These are phyloP conservation scores for Microcebus ravelobensis DNA, from an alignment of 2,113 vertebrate species.

Conservation along the genomic window DNA sequence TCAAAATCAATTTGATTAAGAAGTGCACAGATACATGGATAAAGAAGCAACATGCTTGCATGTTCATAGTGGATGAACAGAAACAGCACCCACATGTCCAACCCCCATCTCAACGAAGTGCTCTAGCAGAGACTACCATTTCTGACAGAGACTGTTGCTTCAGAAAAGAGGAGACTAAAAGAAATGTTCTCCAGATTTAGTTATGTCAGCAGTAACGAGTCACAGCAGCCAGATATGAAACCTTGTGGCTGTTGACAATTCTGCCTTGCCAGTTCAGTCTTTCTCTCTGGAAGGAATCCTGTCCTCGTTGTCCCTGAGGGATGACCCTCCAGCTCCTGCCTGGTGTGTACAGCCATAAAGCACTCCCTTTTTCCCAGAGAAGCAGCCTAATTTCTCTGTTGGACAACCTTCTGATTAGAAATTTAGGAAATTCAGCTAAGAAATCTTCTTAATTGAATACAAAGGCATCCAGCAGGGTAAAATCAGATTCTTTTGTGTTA, in stretches of 20 bases:
- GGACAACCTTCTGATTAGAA: background rate
- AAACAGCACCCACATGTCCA: background rate
- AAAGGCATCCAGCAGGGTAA: background rate
- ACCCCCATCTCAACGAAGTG: rapidly evolving
- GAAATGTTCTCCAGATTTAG: background rate
- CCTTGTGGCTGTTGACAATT: rapidly evolving
- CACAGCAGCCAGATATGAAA: too few relatives aligned
- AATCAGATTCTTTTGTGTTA: background rate
- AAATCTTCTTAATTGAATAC: background rate
- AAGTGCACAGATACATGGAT: rapidly evolving
- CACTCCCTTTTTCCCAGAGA: background rate
- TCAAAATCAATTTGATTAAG: background rate
- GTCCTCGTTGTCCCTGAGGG: rapidly evolving
- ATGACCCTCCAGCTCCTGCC: background rate
- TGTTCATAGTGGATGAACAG: too few relatives aligned
- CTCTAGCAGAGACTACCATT: background rate
- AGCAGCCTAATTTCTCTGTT: background rate
- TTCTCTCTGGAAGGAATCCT: background rate
- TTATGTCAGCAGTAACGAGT: background rate
- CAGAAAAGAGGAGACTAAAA: background rate
- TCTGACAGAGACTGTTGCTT: background rate
- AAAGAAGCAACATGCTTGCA: background rate
- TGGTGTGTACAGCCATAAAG: background rate
- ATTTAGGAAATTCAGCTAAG: background rate
- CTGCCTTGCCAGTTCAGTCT: background rate